phyloP scores from a whole-genome alignment of 2,797 vertebrate genomes.

The Anabacerthia variegaticeps region DNA sequence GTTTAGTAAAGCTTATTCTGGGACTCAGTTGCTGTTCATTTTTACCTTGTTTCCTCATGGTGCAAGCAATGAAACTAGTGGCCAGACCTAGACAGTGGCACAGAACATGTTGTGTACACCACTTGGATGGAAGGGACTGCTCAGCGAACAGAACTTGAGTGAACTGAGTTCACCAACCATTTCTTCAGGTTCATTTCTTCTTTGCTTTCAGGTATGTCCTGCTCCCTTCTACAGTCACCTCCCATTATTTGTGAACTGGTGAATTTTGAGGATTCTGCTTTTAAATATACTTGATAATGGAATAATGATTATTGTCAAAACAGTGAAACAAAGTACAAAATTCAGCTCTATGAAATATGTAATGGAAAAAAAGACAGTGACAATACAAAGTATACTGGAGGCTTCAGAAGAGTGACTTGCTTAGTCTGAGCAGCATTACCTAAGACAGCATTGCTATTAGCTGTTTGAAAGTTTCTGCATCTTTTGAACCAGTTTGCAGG shows the following conservation, averaged over 20 bases:
- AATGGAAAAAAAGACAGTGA: background rate
- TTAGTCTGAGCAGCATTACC: background rate
- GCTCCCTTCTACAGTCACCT: background rate
- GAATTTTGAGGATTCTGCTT: background rate
- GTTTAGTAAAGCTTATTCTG: background rate
- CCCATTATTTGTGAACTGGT: background rate
- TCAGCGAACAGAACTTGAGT: fast-evolving
- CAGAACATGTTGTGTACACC: background rate
- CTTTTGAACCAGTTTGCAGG: background rate
- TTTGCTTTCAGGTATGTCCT: background rate
- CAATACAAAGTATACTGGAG: background rate
- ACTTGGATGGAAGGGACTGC: background rate
- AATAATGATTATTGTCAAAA: background rate
- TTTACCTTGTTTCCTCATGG: background rate
- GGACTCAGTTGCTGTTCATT: background rate
- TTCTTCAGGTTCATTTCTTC: background rate
- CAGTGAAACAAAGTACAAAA: background rate
- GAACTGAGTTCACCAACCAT: background rate
- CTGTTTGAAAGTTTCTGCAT: background rate
- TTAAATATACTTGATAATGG: background rate
- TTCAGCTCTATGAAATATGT: background rate
- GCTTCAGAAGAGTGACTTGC: background rate
- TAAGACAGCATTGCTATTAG: background rate
- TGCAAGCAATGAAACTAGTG: background rate
- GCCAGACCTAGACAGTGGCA: background rate